Conservation (phyloP, 2,888 invertebrate genomes). For the Leucophenga maculata region DNA sequence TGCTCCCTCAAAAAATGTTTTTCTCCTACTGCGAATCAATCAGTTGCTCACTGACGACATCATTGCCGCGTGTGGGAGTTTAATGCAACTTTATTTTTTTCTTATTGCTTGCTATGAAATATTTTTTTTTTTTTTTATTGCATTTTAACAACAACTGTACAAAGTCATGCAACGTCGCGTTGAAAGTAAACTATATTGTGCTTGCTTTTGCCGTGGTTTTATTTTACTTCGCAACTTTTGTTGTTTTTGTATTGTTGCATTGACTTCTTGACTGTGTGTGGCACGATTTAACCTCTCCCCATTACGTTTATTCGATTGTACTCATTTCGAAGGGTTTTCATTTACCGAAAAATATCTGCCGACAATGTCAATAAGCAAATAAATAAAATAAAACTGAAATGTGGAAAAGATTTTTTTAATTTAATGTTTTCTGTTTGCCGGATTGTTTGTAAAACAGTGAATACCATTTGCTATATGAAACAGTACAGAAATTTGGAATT, state of each 20-base stretch:
- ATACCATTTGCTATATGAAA: too few species aligned
- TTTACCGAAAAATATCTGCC: background rate
- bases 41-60: slow-evolving; percentile 23
- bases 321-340: background rate
- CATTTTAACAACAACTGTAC: slow-evolving; percentile 20
- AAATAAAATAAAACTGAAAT: background rate
- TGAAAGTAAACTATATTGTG: slow-evolving; percentile 8
- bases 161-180: slow-evolving; percentile 24
- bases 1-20: background rate
- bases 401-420: too few species aligned
- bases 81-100: background rate
- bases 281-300: background rate
- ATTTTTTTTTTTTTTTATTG: background rate
- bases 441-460: background rate
- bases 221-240: background rate
- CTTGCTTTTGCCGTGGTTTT: slow-evolving; percentile 15
- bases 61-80: slow-evolving; percentile 25
- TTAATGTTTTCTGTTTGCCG: background rate
- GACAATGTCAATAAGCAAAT: background rate
- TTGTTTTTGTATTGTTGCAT: background rate
- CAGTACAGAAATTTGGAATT: too few species aligned
- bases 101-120: slow-evolving; percentile 7
- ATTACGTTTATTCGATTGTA: background rate
- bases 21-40: slow-evolving; percentile 35
- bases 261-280: background rate